Conservation (phyloP, 1,140 invertebrate species). For the Eupristina koningsbergeri region DNA sequence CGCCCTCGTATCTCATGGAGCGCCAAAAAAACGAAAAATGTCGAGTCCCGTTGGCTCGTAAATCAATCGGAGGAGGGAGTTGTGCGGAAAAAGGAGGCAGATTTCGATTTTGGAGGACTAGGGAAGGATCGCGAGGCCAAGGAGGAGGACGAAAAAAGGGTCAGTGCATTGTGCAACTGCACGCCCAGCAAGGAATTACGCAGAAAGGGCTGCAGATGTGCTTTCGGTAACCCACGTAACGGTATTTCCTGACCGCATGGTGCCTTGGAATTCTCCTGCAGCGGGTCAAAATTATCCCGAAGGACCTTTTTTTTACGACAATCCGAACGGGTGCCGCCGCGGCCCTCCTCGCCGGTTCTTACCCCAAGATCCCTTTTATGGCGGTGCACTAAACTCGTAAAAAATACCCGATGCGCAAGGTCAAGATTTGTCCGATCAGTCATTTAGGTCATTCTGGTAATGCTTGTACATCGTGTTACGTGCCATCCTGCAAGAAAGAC, state of each 20-base stretch:
- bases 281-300: background rate
- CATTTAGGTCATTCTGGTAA: slow-evolving; percentile 18
- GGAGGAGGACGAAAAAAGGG: slow-evolving; percentile 54
- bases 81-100: background rate
- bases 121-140: background rate
- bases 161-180: slow-evolving; percentile 58
- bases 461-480: slow-evolving; percentile 31
- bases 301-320: slow-evolving; percentile 58
- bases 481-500: slow-evolving; percentile 22
- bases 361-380: slow-evolving; percentile 62
- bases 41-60: slow-evolving; percentile 10
- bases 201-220: slow-evolving; percentile 52
- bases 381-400: slow-evolving; percentile 59
- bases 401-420: slow-evolving; percentile 63
- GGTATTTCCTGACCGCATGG: slow-evolving; percentile 52
- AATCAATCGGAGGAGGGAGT: slow-evolving; percentile 11
- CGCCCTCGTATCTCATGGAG: background rate
- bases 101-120: background rate
- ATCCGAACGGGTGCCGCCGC: slow-evolving; percentile 57
- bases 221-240: slow-evolving; percentile 48
- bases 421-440: slow-evolving; percentile 54
- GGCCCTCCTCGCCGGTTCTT: background rate
- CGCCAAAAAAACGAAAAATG: slow-evolving; percentile 9
- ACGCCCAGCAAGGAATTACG: slow-evolving; percentile 44
- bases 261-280: slow-evolving; percentile 53